A percentile compares a stretch with the other conserved stretches of the same genome.
Evolutionary conservation across 2,888 invertebrate genomes (phyloP).

Genomic region (Epistrophe grossulariae): DNA sequence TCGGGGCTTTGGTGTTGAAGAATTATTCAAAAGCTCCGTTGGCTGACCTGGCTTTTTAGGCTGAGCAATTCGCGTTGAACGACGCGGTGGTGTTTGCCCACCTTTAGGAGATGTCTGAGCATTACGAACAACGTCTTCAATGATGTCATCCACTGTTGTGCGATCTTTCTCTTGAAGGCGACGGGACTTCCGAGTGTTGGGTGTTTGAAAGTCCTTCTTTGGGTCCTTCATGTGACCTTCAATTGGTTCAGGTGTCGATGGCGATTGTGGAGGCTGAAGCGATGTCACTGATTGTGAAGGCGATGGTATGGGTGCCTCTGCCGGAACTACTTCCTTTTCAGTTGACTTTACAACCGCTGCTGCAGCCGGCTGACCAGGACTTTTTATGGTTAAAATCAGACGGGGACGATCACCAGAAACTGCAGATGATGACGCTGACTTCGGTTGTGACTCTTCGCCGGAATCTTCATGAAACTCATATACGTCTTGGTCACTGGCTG

Average conservation of each 20-base stretch:
- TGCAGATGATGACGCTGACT: constrained; percentile 34
- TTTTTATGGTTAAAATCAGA: constrained; percentile 92
- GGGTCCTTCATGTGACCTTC: constrained; percentile 49
- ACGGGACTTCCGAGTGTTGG: constrained; percentile 91
- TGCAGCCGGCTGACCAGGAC: constrained; percentile 83
- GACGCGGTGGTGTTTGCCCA: constrained; percentile 82
- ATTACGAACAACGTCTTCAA: constrained; percentile 94
- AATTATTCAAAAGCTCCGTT: constrained; percentile 59
- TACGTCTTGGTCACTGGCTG: constrained; percentile 87
- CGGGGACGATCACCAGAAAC: constrained; percentile 86
- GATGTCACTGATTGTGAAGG: constrained; percentile 78
- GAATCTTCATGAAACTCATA: constrained; percentile 97
- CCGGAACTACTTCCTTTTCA: constrained; percentile 70
- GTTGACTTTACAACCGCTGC: constrained; percentile 76
- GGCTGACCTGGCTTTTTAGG: constrained; percentile 78
- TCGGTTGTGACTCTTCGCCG: constrained; percentile 88
- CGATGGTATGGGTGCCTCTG: constrained; percentile 69
- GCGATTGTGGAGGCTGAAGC: constrained; percentile 62
- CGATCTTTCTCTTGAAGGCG: constrained; percentile 92
- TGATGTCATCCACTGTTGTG: constrained; percentile 93
- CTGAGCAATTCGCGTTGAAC: constrained; percentile 83
- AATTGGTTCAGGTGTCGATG: constrained; percentile 55
- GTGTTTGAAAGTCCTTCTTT: constrained; percentile 79
- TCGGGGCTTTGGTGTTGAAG: constrained; percentile 87
- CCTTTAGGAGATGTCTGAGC: constrained; percentile 83